Evolutionary conservation across 2,888 invertebrate species (phyloP).

Genomic region (Scaptomyza caliginosa): DNA sequence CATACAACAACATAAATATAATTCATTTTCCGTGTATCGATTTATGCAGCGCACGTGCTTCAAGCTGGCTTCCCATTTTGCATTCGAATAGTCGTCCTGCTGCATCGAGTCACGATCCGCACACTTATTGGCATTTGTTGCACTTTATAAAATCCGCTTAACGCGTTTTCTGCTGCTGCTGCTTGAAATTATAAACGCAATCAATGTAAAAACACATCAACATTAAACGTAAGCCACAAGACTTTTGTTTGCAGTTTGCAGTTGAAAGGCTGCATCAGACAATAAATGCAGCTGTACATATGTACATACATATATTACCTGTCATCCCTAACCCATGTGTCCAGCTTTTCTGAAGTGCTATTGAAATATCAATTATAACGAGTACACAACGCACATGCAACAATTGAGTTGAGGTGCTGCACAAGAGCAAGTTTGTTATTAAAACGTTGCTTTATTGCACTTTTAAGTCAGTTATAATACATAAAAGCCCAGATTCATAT

Average conservation of each 20-base stretch:
- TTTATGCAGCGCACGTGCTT: slow-evolving; percentile 56
- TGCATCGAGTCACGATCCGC: slow-evolving; percentile 49
- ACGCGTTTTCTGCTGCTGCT: slow-evolving; percentile 32
- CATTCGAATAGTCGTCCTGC: slow-evolving; percentile 18
- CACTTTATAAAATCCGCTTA: slow-evolving; percentile 79
- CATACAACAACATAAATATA: slow-evolving; percentile 63
- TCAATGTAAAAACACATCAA: slow-evolving; percentile 62
- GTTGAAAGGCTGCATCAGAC: background rate
- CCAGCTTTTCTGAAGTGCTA: slow-evolving; percentile 21
- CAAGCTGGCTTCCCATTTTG: slow-evolving; percentile 14
- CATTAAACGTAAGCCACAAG: slow-evolving; percentile 53
- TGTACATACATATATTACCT: background rate
- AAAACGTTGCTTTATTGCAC: slow-evolving; percentile 68
- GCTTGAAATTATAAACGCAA: slow-evolving; percentile 52
- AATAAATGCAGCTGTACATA: too few relatives aligned
- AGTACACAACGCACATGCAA: slow-evolving; percentile 33
- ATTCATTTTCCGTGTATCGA: slow-evolving; percentile 45
- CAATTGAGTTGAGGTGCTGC: slow-evolving; percentile 24
- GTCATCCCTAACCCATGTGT: slow-evolving; percentile 5
- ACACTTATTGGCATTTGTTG: slow-evolving; percentile 76
- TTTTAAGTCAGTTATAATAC: slow-evolving; percentile 54
- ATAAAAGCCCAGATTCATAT: background rate
- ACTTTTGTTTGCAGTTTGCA: slow-evolving; percentile 24
- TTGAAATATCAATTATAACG: slow-evolving; percentile 74
- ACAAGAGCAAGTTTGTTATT: slow-evolving; percentile 57